Evolutionary conservation across 2,888 invertebrate species (phyloP).

Genomic region (Stomorhina lunata): DNA sequence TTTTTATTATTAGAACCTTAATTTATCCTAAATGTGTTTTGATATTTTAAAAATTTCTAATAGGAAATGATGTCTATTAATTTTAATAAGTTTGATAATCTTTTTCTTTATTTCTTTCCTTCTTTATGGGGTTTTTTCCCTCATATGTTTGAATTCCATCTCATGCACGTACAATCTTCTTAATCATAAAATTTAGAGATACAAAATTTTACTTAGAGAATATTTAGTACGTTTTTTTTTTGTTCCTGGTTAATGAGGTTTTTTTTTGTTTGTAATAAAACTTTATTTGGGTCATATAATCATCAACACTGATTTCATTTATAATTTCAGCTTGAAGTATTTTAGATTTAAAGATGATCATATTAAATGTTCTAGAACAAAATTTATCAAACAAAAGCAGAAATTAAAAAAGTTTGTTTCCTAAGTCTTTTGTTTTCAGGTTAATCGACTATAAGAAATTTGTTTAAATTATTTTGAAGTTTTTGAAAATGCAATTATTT

Average conservation of each 20-base stretch:
- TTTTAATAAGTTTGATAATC: conserved; percentile 55
- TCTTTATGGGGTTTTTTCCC: too few species aligned
- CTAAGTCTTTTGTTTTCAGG: neutral
- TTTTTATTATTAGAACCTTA: neutral
- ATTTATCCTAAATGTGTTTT: neutral
- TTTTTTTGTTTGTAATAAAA: neutral
- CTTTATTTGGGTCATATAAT: conserved; percentile 10
- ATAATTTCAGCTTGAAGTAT: neutral
- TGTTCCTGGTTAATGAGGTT: neutral
- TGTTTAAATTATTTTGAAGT: neutral
- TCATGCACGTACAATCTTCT: conserved; percentile 19
- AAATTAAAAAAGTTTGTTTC: neutral
- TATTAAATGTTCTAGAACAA: conserved; percentile 6
- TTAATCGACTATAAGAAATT: too few species aligned
- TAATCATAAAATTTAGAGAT: conserved; percentile 12
- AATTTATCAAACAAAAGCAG: too few species aligned
- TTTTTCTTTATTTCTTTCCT: neutral
- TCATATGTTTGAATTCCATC: too few species aligned
- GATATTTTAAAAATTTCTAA: neutral
- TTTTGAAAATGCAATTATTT: too few species aligned
- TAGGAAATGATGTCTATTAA: conserved; percentile 58
- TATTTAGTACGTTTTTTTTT: neutral
- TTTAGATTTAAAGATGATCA: neutral
- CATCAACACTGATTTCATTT: conserved; percentile 11
- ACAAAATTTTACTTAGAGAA: neutral